A percentile compares a stretch with the other conserved stretches of the same genome.
These are phyloP conservation scores for Synanceia verrucosa DNA, from an alignment of 2,797 vertebrate species.

Conservation along the genomic window DNA sequence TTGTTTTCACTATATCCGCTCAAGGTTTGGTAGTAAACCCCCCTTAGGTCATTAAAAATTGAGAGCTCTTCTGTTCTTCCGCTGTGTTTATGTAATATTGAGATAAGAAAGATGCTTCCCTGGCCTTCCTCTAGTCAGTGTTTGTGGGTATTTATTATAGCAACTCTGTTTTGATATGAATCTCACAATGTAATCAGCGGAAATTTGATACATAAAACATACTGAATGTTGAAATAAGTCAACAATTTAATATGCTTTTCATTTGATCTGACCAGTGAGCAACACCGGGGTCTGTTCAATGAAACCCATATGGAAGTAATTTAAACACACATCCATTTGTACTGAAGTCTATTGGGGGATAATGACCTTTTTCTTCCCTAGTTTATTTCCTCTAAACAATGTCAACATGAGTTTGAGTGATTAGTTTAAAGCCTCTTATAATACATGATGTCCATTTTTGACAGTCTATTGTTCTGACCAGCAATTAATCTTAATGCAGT, in stretches of 20 bases:
- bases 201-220: not conserved
- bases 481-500: not conserved
- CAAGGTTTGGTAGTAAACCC: slow-evolving; percentile 37
- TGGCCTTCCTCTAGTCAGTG: slow-evolving; percentile 21
- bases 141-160: slow-evolving; percentile 45
- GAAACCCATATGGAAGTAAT: too few relatives aligned
- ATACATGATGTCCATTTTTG: too few relatives aligned
- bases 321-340: too few relatives aligned
- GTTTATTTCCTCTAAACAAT: too few relatives aligned
- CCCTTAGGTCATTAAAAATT: slow-evolving; percentile 62
- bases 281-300: too few relatives aligned
- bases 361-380: too few relatives aligned
- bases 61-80: slow-evolving; percentile 45
- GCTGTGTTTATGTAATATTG: slow-evolving; percentile 61
- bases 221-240: slow-evolving; percentile 8
- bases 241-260: slow-evolving; percentile 3
- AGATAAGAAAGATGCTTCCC: slow-evolving; percentile 43
- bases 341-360: too few relatives aligned
- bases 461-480: not conserved
- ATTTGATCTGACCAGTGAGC: not conserved
- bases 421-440: too few relatives aligned
- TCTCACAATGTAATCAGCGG: slow-evolving; percentile 2
- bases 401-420: too few relatives aligned
- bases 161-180: slow-evolving; percentile 31
- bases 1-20: slow-evolving; percentile 44